Percentiles rank a stretch among this genome's conserved stretches.
Conservation (phyloP, 1,140 invertebrate species). For the Asobara japonica region DNA sequence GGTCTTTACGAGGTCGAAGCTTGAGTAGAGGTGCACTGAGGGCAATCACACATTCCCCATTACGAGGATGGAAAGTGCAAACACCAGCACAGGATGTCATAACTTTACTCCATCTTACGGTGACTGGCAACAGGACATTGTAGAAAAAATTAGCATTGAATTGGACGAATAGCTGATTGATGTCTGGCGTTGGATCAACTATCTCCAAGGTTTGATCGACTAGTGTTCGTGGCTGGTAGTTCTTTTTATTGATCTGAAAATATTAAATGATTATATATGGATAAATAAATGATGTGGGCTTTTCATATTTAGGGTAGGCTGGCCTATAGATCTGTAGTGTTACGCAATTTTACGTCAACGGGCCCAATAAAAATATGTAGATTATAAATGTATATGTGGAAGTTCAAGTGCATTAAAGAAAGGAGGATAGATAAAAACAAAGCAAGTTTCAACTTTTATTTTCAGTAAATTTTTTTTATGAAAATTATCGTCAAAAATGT, state of each 20-base stretch:
- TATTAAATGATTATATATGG: conserved; percentile 24
- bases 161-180: conserved; percentile 84
- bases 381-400: too few relatives aligned
- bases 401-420: too few relatives aligned
- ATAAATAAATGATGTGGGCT: background rate
- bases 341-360: too few relatives aligned
- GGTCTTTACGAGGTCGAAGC: conserved; percentile 89
- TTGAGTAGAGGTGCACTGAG: conserved; percentile 92
- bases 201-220: conserved; percentile 79
- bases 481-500: too few relatives aligned
- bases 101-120: conserved; percentile 92
- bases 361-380: too few relatives aligned
- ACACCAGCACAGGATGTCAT: conserved; percentile 93
- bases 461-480: too few relatives aligned
- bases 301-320: background rate
- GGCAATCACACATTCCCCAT: conserved; percentile 82
- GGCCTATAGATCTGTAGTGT: too few relatives aligned
- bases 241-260: conserved; percentile 40
- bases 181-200: conserved; percentile 93
- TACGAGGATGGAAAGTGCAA: conserved; percentile 81
- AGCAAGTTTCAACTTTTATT: too few relatives aligned
- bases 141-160: conserved; percentile 92
- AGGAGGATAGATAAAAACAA: too few relatives aligned
- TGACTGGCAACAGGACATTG: conserved; percentile 77
- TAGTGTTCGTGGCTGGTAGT: conserved; percentile 63